Conservation (phyloP, 1,140 invertebrate genomes). For the Teleopsis dalmanni region DNA sequence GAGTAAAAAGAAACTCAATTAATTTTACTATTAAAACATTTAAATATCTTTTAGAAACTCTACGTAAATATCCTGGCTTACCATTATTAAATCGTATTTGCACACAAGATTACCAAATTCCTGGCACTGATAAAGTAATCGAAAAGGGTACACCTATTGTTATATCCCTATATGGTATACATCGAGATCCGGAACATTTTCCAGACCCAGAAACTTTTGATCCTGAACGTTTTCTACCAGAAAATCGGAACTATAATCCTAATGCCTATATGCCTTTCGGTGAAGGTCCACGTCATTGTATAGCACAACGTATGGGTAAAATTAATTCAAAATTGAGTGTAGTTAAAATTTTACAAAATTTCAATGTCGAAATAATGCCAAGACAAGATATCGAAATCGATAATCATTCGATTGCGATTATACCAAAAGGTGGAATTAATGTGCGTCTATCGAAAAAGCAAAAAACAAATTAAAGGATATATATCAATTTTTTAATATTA, state of each 20-base stretch:
- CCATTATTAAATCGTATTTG: conserved; percentile 47
- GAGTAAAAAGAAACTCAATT: too few species aligned
- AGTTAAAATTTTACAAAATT: conserved; percentile 11
- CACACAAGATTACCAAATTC: conserved; percentile 42
- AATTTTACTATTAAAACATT: background rate
- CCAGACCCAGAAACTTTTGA: conserved; percentile 58
- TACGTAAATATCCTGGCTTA: conserved; percentile 54
- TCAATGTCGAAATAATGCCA: conserved; percentile 7
- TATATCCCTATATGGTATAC: conserved; percentile 43
- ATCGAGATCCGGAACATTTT: conserved; percentile 51
- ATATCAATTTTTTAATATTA: too few species aligned
- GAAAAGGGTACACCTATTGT: conserved; percentile 45
- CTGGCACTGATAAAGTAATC: conserved; percentile 38
- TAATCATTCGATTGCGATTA: conserved; percentile 19
- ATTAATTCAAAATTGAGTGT: conserved; percentile 10
- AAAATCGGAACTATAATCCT: conserved; percentile 37
- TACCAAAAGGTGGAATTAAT: conserved; percentile 26
- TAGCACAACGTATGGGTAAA: conserved; percentile 12
- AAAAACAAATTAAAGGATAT: too few species aligned
- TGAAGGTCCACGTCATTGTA: conserved; percentile 54
- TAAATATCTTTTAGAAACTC: conserved; percentile 44
- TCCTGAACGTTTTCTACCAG: conserved; percentile 55
- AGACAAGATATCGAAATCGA: conserved; percentile 19
- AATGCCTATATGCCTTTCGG: conserved; percentile 59
- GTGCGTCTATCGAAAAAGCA: conserved; percentile 25